A percentile compares a stretch with the other conserved stretches of the same genome.
Evolutionary conservation across 2,888 invertebrate genomes (phyloP).

Genomic region (Choristoneura rosaceana): DNA sequence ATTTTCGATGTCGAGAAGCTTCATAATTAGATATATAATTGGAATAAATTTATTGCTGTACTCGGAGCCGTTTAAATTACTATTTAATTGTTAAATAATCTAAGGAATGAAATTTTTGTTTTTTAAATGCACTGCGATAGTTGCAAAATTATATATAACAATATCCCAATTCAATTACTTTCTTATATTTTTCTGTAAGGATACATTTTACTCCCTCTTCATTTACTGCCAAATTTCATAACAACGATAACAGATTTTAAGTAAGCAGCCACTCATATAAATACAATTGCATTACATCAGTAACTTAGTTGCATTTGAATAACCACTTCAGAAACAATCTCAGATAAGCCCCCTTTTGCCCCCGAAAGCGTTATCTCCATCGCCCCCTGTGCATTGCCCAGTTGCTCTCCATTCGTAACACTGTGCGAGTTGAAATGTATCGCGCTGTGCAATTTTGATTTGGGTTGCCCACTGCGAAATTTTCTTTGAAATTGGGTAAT

Average conservation of each 20-base stretch:
- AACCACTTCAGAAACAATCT: constrained; percentile 76
- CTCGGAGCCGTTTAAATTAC: too few species aligned
- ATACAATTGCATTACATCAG: constrained; percentile 42
- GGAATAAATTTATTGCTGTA: too few species aligned
- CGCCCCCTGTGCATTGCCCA: constrained; percentile 53
- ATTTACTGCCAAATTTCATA: constrained; percentile 25
- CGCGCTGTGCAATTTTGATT: constrained; percentile 28
- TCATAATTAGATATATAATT: too few species aligned
- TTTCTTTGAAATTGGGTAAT: constrained; percentile 51
- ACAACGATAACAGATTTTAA: constrained; percentile 32
- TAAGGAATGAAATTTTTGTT: too few species aligned
- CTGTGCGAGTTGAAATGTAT: constrained; percentile 43
- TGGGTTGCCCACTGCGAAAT: constrained; percentile 40
- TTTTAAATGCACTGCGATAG: too few species aligned
- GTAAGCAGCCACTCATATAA: constrained; percentile 38
- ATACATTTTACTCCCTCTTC: neutral
- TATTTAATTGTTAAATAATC: too few species aligned
- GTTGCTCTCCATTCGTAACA: constrained; percentile 30
- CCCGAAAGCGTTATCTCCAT: constrained; percentile 57
- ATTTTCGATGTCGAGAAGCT: too few species aligned
- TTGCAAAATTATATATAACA: too few species aligned
- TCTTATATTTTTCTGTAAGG: constrained; percentile 5
- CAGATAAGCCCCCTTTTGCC: constrained; percentile 60
- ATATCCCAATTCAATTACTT: neutral
- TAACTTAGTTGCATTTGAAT: constrained; percentile 66